A percentile compares a stretch with the other conserved stretches of the same genome.
These are phyloP conservation scores for Buphagus erythrorhynchus DNA, from an alignment of 2,797 vertebrate species.

Conservation along the genomic window DNA sequence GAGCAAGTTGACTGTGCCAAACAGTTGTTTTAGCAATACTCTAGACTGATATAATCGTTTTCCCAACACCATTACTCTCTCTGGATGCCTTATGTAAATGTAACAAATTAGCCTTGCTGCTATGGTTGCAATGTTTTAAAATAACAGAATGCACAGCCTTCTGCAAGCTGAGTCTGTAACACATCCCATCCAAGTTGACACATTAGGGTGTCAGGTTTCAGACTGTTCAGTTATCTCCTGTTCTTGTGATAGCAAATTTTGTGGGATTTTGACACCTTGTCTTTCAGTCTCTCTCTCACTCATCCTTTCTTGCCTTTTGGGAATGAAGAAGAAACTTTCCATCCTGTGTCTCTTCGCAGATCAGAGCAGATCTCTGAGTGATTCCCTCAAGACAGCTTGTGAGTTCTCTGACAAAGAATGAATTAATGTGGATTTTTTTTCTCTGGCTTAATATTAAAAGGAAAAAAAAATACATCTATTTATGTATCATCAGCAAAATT, in stretches of 20 bases:
- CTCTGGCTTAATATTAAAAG: neutral
- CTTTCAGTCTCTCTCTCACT: neutral
- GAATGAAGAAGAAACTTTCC: constrained; percentile 8
- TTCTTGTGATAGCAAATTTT: constrained; percentile 14
- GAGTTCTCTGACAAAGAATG: neutral
- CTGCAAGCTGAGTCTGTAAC: neutral
- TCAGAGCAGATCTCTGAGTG: neutral
- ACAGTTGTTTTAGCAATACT: neutral
- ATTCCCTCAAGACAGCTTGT: neutral
- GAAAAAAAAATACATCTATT: neutral
- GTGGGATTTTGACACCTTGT: constrained; percentile 22
- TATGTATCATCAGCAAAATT: neutral
- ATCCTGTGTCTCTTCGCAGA: neutral
- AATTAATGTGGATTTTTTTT: neutral
- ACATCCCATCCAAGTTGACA: neutral
- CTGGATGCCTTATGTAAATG: neutral
- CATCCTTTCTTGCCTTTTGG: neutral
- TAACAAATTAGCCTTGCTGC: neutral
- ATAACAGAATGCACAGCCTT: neutral
- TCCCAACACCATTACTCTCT: neutral
- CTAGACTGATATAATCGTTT: neutral
- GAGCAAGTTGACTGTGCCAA: neutral
- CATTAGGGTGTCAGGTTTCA: neutral
- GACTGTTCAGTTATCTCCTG: neutral
- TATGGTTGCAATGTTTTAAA: neutral